Evolutionary conservation across 2,113 vertebrate genomes (phyloP).

Genomic region (Austrofundulus limnaeus): DNA sequence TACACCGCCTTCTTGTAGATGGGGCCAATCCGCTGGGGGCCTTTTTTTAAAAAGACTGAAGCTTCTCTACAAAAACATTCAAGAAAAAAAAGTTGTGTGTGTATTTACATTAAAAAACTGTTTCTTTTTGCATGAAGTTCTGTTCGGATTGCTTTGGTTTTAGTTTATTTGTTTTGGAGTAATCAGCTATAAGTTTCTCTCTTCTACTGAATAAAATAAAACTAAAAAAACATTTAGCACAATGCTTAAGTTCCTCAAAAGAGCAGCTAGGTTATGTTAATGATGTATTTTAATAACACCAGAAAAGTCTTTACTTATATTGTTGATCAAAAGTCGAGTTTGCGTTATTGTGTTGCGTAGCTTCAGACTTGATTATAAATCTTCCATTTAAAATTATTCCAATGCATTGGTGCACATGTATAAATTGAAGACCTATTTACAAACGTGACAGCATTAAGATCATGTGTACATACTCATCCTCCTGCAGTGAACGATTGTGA

Average conservation of each 20-base stretch:
- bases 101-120: neutral
- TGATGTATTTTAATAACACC: too few species aligned
- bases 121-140: neutral
- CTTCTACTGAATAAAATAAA: neutral
- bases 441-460: neutral
- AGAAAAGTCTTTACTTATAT: too few species aligned
- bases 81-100: neutral
- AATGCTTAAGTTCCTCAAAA: too few species aligned
- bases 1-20: slow-evolving; percentile 89
- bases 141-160: neutral
- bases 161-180: too few species aligned
- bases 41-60: slow-evolving; percentile 49
- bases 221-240: neutral
- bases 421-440: neutral
- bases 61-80: slow-evolving; percentile 50
- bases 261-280: too few species aligned
- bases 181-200: neutral
- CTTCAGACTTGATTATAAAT: too few species aligned
- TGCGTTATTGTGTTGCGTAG: too few species aligned
- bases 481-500: slow-evolving; percentile 54
- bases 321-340: too few species aligned
- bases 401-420: neutral
- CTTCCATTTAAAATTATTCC: neutral
- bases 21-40: slow-evolving; percentile 66
- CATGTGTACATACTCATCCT: slow-evolving; percentile 62